Percentiles rank a stretch among this genome's conserved stretches.
Evolutionary conservation across 2,113 vertebrate genomes (phyloP).

Genomic region (Petrocephalus microphthalmus): DNA sequence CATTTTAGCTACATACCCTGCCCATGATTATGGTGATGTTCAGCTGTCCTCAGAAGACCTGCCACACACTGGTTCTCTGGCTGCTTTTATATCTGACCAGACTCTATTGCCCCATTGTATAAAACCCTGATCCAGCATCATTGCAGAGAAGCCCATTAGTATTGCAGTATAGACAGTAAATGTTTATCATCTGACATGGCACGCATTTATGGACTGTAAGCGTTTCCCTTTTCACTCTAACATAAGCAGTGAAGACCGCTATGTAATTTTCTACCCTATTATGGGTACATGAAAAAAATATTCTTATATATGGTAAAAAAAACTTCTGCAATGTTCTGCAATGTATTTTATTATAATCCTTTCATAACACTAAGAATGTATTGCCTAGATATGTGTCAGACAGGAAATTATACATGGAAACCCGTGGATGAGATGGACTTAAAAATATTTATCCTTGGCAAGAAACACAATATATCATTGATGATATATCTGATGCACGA

Average conservation of each 20-base stretch:
- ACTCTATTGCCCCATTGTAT: constrained; percentile 44
- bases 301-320: not conserved
- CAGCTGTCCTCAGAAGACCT: constrained; percentile 30
- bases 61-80: constrained; percentile 31
- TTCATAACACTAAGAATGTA: not conserved
- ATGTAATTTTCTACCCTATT: not conserved
- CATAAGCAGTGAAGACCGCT: no score
- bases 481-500: not conserved
- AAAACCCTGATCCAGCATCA: constrained; percentile 50
- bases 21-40: constrained; percentile 55
- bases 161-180: constrained; percentile 37
- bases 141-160: constrained; percentile 38
- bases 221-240: no score
- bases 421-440: not conserved
- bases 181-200: not conserved
- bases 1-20: constrained; percentile 42
- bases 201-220: no score
- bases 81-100: constrained; percentile 44
- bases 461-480: not conserved
- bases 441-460: not conserved
- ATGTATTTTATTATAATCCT: not conserved
- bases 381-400: not conserved
- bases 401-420: not conserved
- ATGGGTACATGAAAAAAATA: not conserved
- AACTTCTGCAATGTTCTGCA: not conserved